Percentiles rank a stretch among this genome's conserved stretches.
phyloP scores from a whole-genome alignment of 2,113 vertebrate genomes.

The Cyphomyrus plagiostoma region DNA sequence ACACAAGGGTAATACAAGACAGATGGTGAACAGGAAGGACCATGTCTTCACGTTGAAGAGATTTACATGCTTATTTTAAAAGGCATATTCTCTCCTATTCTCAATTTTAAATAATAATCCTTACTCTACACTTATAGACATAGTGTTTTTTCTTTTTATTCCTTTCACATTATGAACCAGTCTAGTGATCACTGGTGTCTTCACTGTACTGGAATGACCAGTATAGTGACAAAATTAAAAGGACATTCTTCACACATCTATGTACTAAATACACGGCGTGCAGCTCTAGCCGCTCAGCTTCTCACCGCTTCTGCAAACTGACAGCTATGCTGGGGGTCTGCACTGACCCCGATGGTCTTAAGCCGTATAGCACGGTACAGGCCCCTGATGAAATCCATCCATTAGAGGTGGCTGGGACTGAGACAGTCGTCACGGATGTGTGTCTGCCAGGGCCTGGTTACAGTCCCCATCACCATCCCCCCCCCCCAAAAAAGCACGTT shows the following conservation, averaged over 20 bases:
- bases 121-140: neutral
- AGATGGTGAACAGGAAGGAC: neutral
- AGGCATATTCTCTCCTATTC: neutral
- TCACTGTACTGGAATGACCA: neutral
- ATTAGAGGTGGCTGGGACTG: slow-evolving; percentile 63
- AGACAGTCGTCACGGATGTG: slow-evolving; percentile 39
- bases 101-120: neutral
- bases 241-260: neutral
- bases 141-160: neutral
- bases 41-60: neutral
- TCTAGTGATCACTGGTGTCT: neutral
- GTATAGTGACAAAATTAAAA: neutral
- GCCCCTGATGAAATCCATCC: slow-evolving; percentile 51
- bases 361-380: neutral
- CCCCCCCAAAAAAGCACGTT: neutral
- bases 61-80: neutral
- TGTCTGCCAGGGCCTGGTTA: slow-evolving; percentile 20
- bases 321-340: neutral
- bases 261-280: neutral
- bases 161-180: neutral
- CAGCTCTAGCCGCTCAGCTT: neutral
- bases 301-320: neutral
- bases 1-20: neutral
- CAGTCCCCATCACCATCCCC: slow-evolving; percentile 4
- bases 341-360: neutral